These are phyloP conservation scores for Dicyrtomina minuta DNA, from an alignment of 2,888 invertebrate species.

Conservation along the genomic window DNA sequence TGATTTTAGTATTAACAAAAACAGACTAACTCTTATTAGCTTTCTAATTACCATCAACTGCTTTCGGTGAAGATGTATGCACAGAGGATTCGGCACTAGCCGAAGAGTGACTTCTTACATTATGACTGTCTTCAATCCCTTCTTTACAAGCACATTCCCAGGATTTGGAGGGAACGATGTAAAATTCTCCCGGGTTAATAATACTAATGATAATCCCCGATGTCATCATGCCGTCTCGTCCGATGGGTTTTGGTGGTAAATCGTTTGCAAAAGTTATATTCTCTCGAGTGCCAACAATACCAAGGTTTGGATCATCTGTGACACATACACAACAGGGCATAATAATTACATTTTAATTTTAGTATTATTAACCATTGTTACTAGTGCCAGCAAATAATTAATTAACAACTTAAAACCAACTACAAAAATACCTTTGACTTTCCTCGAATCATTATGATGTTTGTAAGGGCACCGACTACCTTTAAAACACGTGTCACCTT, in stretches of 20 bases:
- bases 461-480: constrained; percentile 9
- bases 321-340: no score
- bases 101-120: no score
- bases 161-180: constrained; percentile 9
- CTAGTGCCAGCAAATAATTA: no score
- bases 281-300: neutral
- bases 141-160: constrained; percentile 33
- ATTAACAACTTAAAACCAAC: no score
- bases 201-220: constrained; percentile 1
- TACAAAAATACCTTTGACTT: constrained; percentile 7
- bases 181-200: constrained; percentile 26
- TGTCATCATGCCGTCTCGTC: constrained; percentile 30
- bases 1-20: neutral
- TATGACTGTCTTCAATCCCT: neutral
- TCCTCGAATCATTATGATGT: neutral
- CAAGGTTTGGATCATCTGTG: constrained; percentile 10
- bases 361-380: no score
- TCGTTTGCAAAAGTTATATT: neutral
- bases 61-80: neutral
- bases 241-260: constrained; percentile 19
- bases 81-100: neutral
- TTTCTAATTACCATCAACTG: neutral
- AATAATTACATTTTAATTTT: no score
- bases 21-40: no score
- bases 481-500: constrained; percentile 9